Evolutionary conservation across 1,140 invertebrate genomes (phyloP).

Genomic region (Bathynomus jamesi): DNA sequence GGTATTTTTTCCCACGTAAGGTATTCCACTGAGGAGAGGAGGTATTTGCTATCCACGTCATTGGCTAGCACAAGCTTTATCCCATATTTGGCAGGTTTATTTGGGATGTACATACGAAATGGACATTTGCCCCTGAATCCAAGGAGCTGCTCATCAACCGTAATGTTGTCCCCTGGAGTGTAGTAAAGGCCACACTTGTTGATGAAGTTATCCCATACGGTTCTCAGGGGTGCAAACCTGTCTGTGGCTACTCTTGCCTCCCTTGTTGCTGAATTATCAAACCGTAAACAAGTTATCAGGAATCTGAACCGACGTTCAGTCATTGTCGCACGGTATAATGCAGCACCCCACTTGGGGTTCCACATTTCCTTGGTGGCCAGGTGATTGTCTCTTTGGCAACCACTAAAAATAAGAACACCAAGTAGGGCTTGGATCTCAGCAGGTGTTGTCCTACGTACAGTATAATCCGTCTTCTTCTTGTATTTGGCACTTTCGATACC

Average conservation of each 20-base stretch:
- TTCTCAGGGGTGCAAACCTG: slow-evolving; percentile 35
- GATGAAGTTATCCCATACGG: slow-evolving; percentile 35
- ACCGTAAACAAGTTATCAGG: slow-evolving; percentile 21
- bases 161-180: slow-evolving; percentile 16
- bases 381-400: slow-evolving; percentile 11
- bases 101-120: too few relatives aligned
- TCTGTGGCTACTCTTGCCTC: slow-evolving; percentile 22
- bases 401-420: slow-evolving; percentile 15
- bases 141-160: slow-evolving; percentile 22
- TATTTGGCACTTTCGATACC: slow-evolving; percentile 1
- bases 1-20: slow-evolving; percentile 38
- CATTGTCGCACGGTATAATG: slow-evolving; percentile 15
- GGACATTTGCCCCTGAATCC: too few relatives aligned
- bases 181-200: slow-evolving; percentile 5
- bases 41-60: slow-evolving; percentile 3
- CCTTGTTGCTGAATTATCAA: slow-evolving; percentile 37
- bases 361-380: slow-evolving; percentile 15
- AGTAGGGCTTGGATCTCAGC: slow-evolving; percentile 16
- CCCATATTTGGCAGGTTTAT: too few relatives aligned
- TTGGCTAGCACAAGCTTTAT: too few relatives aligned
- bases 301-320: slow-evolving; percentile 12
- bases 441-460: background rate
- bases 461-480: too few relatives aligned
- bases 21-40: slow-evolving; percentile 8
- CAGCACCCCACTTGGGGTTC: slow-evolving; percentile 1